Conservation (phyloP, 2,888 invertebrate species). For the Polietes domitor region DNA sequence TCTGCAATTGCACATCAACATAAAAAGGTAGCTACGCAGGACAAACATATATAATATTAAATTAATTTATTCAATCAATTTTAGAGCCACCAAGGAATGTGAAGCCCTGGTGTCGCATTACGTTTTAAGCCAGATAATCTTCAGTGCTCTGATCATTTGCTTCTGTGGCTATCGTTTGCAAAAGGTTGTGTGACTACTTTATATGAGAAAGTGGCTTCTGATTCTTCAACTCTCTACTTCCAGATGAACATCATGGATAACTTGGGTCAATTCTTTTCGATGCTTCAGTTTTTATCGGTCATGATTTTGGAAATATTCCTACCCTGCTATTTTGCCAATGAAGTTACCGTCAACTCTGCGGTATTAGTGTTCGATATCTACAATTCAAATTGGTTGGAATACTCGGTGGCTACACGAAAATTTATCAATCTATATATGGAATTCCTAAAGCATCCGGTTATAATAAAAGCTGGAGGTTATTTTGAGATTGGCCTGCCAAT, state of each 20-base stretch:
- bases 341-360: constrained; percentile 73
- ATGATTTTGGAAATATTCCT: constrained; percentile 77
- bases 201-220: no score
- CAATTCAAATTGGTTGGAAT: constrained; percentile 74
- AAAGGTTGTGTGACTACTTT: no score
- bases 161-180: no score
- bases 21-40: no score
- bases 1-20: no score
- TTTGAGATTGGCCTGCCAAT: constrained; percentile 75
- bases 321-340: constrained; percentile 77
- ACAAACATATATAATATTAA: no score
- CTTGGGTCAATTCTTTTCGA: constrained; percentile 67
- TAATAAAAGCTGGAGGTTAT: constrained; percentile 73
- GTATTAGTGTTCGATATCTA: constrained; percentile 72
- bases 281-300: constrained; percentile 70
- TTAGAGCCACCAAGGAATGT: constrained; percentile 64
- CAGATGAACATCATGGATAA: constrained; percentile 68
- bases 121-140: constrained; percentile 72
- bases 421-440: constrained; percentile 77
- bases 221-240: no score
- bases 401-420: no score
- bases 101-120: constrained; percentile 71
- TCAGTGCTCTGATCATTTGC: constrained; percentile 75
- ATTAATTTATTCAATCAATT: no score
- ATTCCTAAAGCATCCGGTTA: constrained; percentile 72